phyloP scores from a whole-genome alignment of 1,140 invertebrate genomes.

The Neomicropteryx cornuta region DNA sequence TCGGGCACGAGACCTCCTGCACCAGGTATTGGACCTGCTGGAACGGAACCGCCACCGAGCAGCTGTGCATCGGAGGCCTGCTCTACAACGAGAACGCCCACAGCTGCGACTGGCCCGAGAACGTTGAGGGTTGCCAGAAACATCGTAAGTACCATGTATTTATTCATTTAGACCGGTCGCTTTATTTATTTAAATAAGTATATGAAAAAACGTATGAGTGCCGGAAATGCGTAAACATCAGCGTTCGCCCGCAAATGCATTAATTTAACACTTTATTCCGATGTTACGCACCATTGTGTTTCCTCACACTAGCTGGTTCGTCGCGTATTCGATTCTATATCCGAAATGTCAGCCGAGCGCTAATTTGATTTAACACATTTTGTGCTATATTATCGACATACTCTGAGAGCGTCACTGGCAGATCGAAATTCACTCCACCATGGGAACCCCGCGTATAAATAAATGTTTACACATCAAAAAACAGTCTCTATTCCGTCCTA shows the following conservation, averaged over 20 bases:
- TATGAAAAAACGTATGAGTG: neutral
- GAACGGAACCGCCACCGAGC: slow-evolving; percentile 87
- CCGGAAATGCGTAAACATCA: too few relatives aligned
- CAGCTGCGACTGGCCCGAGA: slow-evolving; percentile 88
- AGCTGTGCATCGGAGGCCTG: slow-evolving; percentile 84
- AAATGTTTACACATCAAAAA: too few relatives aligned
- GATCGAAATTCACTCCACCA: too few relatives aligned
- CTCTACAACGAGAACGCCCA: slow-evolving; percentile 84
- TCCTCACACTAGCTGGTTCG: too few relatives aligned
- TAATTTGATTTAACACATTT: too few relatives aligned
- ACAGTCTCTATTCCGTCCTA: too few relatives aligned
- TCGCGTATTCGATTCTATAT: too few relatives aligned
- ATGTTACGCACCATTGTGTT: too few relatives aligned
- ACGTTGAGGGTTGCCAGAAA: slow-evolving; percentile 85
- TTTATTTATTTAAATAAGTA: neutral
- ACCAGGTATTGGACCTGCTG: slow-evolving; percentile 91
- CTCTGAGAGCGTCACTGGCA: too few relatives aligned
- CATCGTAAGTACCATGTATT: slow-evolving; percentile 62
- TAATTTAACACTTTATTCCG: neutral
- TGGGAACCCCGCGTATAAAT: too few relatives aligned
- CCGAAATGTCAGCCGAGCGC: too few relatives aligned
- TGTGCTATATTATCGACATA: too few relatives aligned
- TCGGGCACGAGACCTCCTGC: slow-evolving; percentile 86
- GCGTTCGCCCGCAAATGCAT: neutral
- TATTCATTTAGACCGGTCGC: slow-evolving; percentile 1